Conservation (phyloP, 1,140 invertebrate species). For the Mycetomoellerius zeteki region DNA sequence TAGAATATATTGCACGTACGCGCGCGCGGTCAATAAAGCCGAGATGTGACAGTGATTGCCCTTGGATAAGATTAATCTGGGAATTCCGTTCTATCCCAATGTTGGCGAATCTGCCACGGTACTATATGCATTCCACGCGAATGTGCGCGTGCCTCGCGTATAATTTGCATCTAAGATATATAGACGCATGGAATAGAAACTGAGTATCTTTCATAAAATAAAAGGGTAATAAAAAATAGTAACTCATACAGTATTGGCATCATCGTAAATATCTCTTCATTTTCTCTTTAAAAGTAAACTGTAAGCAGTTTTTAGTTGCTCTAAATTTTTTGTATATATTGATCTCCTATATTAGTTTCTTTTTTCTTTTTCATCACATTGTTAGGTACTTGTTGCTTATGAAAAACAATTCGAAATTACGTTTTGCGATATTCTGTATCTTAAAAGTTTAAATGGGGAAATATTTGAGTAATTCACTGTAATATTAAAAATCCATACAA, state of each 20-base stretch:
- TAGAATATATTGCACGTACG: background rate
- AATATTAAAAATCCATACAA: background rate
- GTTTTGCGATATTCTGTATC: background rate
- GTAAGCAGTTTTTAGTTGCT: background rate
- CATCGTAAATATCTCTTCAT: background rate
- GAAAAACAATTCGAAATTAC: background rate
- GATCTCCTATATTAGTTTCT: background rate
- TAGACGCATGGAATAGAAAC: background rate
- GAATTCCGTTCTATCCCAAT: conserved; percentile 38
- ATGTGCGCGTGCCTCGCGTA: background rate
- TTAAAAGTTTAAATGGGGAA: background rate
- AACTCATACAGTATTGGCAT: background rate
- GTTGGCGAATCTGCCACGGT: conserved; percentile 12
- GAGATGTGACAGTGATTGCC: conserved; percentile 39
- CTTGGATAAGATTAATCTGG: conserved; percentile 56
- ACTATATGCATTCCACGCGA: conserved; percentile 28
- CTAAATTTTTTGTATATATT: background rate
- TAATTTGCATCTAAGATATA: conserved; percentile 34
- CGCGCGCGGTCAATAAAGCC: background rate
- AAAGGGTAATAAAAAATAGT: background rate
- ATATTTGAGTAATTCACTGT: background rate
- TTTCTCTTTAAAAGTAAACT: background rate
- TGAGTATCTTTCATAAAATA: background rate
- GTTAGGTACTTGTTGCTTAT: background rate
- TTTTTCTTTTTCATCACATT: background rate